These are phyloP conservation scores for Meleagris gallopavo DNA, from an alignment of 2,113 vertebrate genomes.

Conservation along the genomic window DNA sequence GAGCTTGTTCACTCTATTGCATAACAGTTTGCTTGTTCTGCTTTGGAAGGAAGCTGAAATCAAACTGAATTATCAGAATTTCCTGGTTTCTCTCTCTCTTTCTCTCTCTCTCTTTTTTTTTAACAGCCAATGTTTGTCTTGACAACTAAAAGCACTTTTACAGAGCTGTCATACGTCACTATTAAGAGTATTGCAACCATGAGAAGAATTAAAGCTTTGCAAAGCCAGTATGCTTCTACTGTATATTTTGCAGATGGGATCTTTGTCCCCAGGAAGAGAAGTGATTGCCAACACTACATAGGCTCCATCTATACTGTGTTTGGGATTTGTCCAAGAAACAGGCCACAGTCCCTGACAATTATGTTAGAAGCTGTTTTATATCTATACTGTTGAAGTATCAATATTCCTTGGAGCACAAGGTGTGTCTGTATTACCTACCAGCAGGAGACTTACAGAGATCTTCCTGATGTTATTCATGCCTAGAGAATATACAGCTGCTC, in stretches of 20 bases:
- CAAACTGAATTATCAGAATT: neutral
- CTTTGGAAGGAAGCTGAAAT: slow-evolving; percentile 26
- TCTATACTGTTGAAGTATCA: neutral
- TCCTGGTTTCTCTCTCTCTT: neutral
- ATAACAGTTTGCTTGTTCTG: neutral
- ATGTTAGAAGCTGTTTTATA: slow-evolving; percentile 1
- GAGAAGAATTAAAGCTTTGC: slow-evolving; percentile 13
- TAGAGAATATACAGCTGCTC: slow-evolving; percentile 39
- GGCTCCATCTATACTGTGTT: neutral
- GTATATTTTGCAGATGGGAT: slow-evolving; percentile 32
- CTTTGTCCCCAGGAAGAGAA: slow-evolving; percentile 27
- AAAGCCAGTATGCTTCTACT: neutral
- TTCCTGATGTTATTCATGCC: slow-evolving; percentile 8
- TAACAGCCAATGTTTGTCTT: neutral
- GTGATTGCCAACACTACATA: slow-evolving; percentile 18
- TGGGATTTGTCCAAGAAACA: slow-evolving; percentile 41
- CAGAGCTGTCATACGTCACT: slow-evolving; percentile 31
- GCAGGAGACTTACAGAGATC: neutral
- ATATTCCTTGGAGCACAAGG: neutral
- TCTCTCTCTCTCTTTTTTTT: neutral
- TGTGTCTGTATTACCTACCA: neutral
- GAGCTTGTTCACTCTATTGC: neutral
- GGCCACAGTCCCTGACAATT: neutral
- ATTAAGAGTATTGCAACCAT: slow-evolving; percentile 28
- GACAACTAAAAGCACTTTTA: slow-evolving; percentile 19